Percentiles rank a stretch among this genome's conserved stretches.
Evolutionary conservation across 2,888 invertebrate genomes (phyloP).

Genomic region (Sarcophaga carnaria): DNA sequence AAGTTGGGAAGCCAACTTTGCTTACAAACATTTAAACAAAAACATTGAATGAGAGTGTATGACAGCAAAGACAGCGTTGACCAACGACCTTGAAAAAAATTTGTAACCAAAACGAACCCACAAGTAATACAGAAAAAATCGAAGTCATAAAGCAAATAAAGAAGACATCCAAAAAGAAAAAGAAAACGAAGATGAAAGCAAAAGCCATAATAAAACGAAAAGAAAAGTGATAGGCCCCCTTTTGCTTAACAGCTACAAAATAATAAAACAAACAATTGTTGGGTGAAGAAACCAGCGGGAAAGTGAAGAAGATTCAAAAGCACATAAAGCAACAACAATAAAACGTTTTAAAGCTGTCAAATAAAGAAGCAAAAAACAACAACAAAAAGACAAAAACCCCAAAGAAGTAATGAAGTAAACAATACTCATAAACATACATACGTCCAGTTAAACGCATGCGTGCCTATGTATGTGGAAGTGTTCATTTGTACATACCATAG

Average conservation of each 20-base stretch:
- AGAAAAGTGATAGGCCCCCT: background rate
- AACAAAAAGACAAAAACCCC: no score
- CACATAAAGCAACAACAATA: no score
- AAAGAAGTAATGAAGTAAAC: no score
- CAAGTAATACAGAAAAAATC: slow-evolving; percentile 2
- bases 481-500: no score
- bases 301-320: background rate
- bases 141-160: slow-evolving; percentile 23
- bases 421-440: no score
- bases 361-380: no score
- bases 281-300: background rate
- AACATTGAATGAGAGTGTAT: background rate
- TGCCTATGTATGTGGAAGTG: no score
- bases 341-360: no score
- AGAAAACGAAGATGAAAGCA: background rate
- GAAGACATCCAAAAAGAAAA: slow-evolving; percentile 3
- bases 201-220: no score
- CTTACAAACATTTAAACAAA: background rate
- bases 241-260: background rate
- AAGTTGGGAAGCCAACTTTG: background rate
- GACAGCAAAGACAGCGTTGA: background rate
- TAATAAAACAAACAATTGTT: background rate
- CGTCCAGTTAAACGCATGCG: no score
- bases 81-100: slow-evolving; percentile 54
- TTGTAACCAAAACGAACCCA: slow-evolving; percentile 28